Base-by-base conservation (phyloP, 2,113 vertebrate species). In the Sylvicapra grimmia region DNA sequence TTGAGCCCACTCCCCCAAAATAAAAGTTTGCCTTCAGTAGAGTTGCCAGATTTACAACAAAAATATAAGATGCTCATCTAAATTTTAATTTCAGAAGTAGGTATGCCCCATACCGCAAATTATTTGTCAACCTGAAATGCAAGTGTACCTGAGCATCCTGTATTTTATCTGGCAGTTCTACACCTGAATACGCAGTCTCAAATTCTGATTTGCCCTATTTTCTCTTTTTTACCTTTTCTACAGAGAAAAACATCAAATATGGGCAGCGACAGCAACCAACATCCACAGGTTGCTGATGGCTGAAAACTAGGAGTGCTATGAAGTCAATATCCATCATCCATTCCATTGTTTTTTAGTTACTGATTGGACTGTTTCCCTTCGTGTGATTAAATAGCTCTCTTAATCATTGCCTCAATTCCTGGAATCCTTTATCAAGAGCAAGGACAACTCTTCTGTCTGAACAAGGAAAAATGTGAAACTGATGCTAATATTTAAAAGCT, bases 401-500 rank as follows among this genome's bases (percentile, higher is more conserved):
- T 95, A 91, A 93, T 96, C 82, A 92, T 25, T 84, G 5, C 13
- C 47, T 96, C 51, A 54, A 61, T 97, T 97, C 83, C 93, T 95
- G 86, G 94, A 98, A 95, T 40, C 40, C 0, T 68, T 90, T 93
- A 97, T 96, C 93, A 97, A 96, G 59, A 90, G 51, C 93, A 97
- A 94, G 91, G 86, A 86, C 83, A 94, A 87, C 82, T 53, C 83
- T 93, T 93, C 77, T 47, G 86, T 56, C 19, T 14, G 47, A 97
- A 94, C 87, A 79, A 94, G 86, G 54, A 92, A 94, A 96, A 94
- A 95, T 93, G 94, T 89, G 88, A 97, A 96, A 90, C 15, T 21
- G 93, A 90, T 96, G 91, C 75, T 92, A 97, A 97, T 97, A 84
- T 88, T 92, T 97, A 94, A 96, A 96, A 97, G 97, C 86, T 65